These are phyloP conservation scores for Drosophila tristis DNA, from an alignment of 1,140 invertebrate genomes.

Conservation along the genomic window DNA sequence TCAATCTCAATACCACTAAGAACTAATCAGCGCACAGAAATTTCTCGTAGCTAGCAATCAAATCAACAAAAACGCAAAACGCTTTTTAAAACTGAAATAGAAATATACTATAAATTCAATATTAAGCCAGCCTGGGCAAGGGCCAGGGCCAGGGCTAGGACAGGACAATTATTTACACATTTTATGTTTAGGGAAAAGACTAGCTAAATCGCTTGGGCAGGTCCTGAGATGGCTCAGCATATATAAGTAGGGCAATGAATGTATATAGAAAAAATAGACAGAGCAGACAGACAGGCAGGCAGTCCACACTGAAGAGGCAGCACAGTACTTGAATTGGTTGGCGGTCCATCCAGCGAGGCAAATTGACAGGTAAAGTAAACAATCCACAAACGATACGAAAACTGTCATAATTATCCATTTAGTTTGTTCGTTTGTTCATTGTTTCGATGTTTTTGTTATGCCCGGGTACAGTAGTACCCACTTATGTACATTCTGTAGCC, in stretches of 20 bases:
- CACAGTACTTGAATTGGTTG: slow-evolving; percentile 4
- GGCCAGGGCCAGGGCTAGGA: not conserved
- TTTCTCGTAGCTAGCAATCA: slow-evolving; percentile 49
- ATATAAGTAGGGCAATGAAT: slow-evolving; percentile 27
- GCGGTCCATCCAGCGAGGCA: slow-evolving; percentile 37
- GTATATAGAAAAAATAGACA: slow-evolving; percentile 25
- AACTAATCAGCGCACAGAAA: slow-evolving; percentile 65
- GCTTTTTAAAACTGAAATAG: slow-evolving; percentile 29
- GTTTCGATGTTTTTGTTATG: slow-evolving; percentile 8
- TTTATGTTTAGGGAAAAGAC: slow-evolving; percentile 55
- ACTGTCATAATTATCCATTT: slow-evolving; percentile 7
- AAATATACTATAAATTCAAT: not conserved
- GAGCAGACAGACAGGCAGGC: not conserved
- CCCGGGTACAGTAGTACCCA: too few species aligned
- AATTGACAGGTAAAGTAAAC: slow-evolving; percentile 38
- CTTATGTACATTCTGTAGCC: not conserved
- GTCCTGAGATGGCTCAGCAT: slow-evolving; percentile 14
- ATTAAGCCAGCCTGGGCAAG: slow-evolving; percentile 11
- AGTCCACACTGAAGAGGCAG: too few species aligned
- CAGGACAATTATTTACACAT: slow-evolving; percentile 60
- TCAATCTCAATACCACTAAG: slow-evolving; percentile 40
- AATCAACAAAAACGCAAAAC: slow-evolving; percentile 16
- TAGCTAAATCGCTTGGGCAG: slow-evolving; percentile 35
- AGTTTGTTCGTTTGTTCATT: slow-evolving; percentile 45
- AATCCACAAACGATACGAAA: not conserved